Evolutionary conservation across 2,797 vertebrate species (phyloP).

Genomic region (Austrolebias charrua): DNA sequence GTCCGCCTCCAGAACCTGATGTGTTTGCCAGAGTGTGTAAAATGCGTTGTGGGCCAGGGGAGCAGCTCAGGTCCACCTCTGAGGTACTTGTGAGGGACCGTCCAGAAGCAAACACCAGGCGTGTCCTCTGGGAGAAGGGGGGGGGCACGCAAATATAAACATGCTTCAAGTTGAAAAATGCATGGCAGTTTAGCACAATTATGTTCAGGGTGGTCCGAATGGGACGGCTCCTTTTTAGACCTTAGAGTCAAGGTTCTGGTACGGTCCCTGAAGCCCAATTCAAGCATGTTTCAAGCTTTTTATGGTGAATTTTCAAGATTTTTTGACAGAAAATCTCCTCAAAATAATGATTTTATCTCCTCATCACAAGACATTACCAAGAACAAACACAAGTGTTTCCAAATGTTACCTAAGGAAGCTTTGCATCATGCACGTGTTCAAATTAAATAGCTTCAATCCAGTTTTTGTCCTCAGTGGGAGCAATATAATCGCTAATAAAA

Average conservation of each 20-base stretch:
- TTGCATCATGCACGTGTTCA: too few species aligned
- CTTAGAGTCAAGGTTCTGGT: too few species aligned
- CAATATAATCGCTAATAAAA: background rate
- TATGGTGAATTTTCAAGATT: background rate
- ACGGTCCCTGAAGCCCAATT: background rate
- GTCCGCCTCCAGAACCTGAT: constrained; percentile 50
- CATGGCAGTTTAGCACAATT: constrained; percentile 23
- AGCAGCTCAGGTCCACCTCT: constrained; percentile 49
- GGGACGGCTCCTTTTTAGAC: background rate
- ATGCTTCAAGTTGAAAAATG: constrained; percentile 39
- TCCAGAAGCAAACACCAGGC: constrained; percentile 38
- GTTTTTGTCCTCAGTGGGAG: background rate
- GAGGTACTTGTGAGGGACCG: constrained; percentile 39
- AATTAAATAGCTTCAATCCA: too few species aligned
- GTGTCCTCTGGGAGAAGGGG: constrained; percentile 7
- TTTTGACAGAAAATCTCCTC: too few species aligned
- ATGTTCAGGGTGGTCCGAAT: constrained; percentile 18
- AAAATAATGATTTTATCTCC: background rate
- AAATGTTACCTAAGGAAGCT: background rate
- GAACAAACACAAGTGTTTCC: background rate
- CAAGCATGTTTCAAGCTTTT: background rate
- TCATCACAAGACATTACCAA: too few species aligned
- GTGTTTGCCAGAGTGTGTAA: constrained; percentile 66
- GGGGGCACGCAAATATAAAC: constrained; percentile 28
- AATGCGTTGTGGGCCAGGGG: constrained; percentile 59